Evolutionary conservation across 1,140 invertebrate species (phyloP), one percentile per base, ranked within the genome.

Genomic region (Globodera rostochiensis): DNA sequence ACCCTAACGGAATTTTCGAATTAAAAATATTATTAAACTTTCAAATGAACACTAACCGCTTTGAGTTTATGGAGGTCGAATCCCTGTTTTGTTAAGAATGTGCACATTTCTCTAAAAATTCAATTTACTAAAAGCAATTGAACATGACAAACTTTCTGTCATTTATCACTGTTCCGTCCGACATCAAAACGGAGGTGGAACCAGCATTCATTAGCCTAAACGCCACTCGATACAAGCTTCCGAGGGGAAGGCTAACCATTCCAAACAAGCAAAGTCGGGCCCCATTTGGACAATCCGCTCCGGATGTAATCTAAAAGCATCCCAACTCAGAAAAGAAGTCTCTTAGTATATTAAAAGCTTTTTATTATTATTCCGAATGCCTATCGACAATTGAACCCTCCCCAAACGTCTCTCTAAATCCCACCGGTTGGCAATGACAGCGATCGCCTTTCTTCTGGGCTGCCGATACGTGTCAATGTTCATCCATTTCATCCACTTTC

Each of bases 221-320:
- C 15, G 19, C 50, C 50, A 53, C 50, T 13, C 6, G 19, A 64
- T 15, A 6, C 11, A 15, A 19, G 5, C 13, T 64, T 64, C 15
- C 57, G 4, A 15, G 2, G 19, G 15, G 19, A 19, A 19, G 19
- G 19, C 57, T 15, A 83, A 80, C 88, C 88, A 89, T 80, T 89
- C 88, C 1, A 88, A 74, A 77, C 88, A 89, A 0, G 88, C 86
- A 15, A 89, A 80, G 80, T 89, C 88, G 3, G 88, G 88, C 9
- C 88, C 88, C 9, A 89, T 67, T 46, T 75, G 76, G 6, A 79
- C 66, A 15, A 89, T 84, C 46, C 88, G 79, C 36, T 88, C 79
- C 36, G 77, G 78, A 49, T 85, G 73, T 77, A 77, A 88, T 25
- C 84, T 85, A 15, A 73, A 84, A 53, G 11, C 11, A 5, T 21